phyloP scores from a whole-genome alignment of 2,888 invertebrate genomes.

The Scrobipalpa costella region DNA sequence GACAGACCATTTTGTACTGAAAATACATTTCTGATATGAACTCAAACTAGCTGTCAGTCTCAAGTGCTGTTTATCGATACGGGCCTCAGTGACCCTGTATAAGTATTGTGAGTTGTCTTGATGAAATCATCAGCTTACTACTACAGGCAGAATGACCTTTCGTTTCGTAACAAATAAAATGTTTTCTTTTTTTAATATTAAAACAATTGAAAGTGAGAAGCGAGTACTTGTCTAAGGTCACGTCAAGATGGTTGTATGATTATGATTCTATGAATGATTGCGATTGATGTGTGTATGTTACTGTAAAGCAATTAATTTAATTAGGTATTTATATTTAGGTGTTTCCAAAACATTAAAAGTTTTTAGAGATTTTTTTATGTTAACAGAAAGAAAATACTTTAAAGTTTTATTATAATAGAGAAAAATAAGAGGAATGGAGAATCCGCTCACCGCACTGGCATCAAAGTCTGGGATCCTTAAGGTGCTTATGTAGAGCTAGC shows the following conservation, averaged over 20 bases:
- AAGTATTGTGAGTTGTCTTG: conserved; percentile 30
- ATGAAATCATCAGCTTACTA: conserved; percentile 58
- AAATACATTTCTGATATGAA: too few species aligned
- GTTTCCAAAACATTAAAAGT: too few species aligned
- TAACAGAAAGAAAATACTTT: too few species aligned
- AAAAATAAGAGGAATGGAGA: too few species aligned
- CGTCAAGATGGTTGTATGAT: conserved; percentile 39
- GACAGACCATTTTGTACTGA: too few species aligned
- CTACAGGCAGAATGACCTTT: conserved; percentile 61
- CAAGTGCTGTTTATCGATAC: too few species aligned
- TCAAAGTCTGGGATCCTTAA: too few species aligned
- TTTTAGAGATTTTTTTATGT: too few species aligned
- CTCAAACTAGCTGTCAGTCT: too few species aligned
- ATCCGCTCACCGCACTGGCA: too few species aligned
- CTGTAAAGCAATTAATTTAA: conserved; percentile 19
- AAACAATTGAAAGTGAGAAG: conserved; percentile 73
- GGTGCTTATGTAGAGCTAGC: too few species aligned
- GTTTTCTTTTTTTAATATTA: conserved; percentile 50
- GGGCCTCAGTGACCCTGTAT: conserved; percentile 10
- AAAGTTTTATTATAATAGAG: too few species aligned
- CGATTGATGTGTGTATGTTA: conserved; percentile 28
- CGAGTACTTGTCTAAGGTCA: conserved; percentile 59
- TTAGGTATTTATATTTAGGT: neutral
- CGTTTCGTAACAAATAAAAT: conserved; percentile 49
- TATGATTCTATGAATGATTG: conserved; percentile 40